Evolutionary conservation across 1,140 invertebrate genomes (phyloP), one percentile per base, ranked within the genome.

Genomic region (Antheraea mylitta): DNA sequence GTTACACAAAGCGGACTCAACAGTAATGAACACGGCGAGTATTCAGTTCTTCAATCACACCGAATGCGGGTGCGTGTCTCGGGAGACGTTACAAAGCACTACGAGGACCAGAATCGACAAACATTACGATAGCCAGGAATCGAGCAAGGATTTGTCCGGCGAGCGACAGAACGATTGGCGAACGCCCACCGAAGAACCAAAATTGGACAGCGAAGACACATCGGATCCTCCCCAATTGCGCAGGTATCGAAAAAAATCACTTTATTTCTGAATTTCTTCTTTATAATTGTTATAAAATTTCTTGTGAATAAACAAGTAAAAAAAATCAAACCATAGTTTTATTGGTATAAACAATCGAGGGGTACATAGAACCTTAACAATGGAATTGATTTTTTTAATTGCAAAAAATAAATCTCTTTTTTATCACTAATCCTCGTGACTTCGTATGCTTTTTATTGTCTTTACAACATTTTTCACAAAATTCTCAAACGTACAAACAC

Each of bases 11-110:
- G 80, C 94, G 9, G 89, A 92, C 16, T 85, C 92, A n/a, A 79
- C 77, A 30, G 22, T 30, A 18, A 92, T 91, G 16, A 89, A 88
- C 7, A 92, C 95, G 4, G 95, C 96, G 69, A 94, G 94, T 61
- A 92, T 96, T 70, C 87, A 93, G 13, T 96, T 97, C 86, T 94
- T 94, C 88, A 97, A 96, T 83, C 95, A 97, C 88, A 96, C 96
- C 0, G 93, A 95, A 72, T 97, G 96, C 83, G 94, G 94, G 42
- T 97, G 96, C 80, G 87, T 92, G 19, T 92, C 94, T 45, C 92
- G 91, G 70, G 75, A 86, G 71, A 92, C 68, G 48, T 73, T 73
- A 71, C 85, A 83, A 60, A 81, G 70, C 58, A 82, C 78, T 3
- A 68, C 79, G 5, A 63, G 74, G 0, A 72, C 79, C 0, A 77